A percentile compares a stretch with the other conserved stretches of the same genome.
Conservation (phyloP, 2,113 vertebrate species). For the Thymallus thymallus region DNA sequence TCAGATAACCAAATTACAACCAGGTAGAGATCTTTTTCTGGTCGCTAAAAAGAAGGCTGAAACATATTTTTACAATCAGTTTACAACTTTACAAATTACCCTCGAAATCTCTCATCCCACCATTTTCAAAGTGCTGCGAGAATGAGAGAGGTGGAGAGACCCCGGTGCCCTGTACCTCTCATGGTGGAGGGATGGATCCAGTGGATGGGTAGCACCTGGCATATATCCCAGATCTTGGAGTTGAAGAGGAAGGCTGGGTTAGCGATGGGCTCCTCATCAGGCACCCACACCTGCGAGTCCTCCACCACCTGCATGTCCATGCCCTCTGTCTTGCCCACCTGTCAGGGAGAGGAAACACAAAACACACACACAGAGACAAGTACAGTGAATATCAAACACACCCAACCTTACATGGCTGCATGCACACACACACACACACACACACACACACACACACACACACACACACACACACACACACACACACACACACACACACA, state of each 20-base stretch:
- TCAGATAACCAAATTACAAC: too few species aligned
- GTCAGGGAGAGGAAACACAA: constrained; percentile 22
- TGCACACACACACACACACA: constrained; percentile 1
- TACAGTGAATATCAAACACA: constrained; percentile 22
- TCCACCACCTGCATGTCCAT: constrained; percentile 67
- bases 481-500: constrained; percentile 3
- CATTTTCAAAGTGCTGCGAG: constrained; percentile 7
- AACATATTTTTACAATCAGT: background rate
- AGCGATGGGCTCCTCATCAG: constrained; percentile 71
- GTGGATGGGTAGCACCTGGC: constrained; percentile 76
- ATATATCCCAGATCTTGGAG: constrained; percentile 79
- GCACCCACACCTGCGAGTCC: constrained; percentile 75
- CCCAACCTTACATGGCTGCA: too few species aligned
- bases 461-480: background rate
- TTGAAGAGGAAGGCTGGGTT: constrained; percentile 71
- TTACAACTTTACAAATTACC: constrained; percentile 23
- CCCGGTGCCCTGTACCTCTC: constrained; percentile 63
- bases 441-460: constrained; percentile 6
- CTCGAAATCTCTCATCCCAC: constrained; percentile 15
- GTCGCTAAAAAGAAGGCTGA: too few species aligned
- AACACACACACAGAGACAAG: background rate
- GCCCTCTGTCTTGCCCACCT: constrained; percentile 56
- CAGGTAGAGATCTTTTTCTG: too few species aligned
- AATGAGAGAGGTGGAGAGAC: constrained; percentile 23
- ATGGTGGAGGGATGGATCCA: constrained; percentile 75